These are phyloP conservation scores for Rhabdomys pumilio DNA, from an alignment of 2,797 vertebrate species.

Conservation along the genomic window DNA sequence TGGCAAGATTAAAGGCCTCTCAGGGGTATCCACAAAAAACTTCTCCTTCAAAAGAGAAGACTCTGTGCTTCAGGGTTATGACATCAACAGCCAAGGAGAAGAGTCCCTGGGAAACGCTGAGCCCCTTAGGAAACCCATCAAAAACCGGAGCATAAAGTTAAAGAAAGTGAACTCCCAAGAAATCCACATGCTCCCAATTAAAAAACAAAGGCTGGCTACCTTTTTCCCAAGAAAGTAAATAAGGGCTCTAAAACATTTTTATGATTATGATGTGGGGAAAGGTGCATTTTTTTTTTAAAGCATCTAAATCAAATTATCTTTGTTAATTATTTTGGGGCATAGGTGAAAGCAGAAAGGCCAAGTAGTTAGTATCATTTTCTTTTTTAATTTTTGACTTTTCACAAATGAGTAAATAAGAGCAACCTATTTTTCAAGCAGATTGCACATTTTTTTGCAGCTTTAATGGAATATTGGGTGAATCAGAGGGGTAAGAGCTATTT, in stretches of 20 bases:
- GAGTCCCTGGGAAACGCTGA: conserved; percentile 92
- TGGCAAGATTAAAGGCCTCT: conserved; percentile 98
- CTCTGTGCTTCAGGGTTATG: conserved; percentile 93
- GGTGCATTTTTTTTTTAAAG: conserved; percentile 88
- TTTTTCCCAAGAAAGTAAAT: conserved; percentile 98
- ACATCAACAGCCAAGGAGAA: conserved; percentile 91
- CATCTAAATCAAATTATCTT: conserved; percentile 92
- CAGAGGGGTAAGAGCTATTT: conserved; percentile 92
- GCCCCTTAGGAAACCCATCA: conserved; percentile 94
- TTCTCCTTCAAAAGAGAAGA: conserved; percentile 99
- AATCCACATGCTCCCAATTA: conserved; percentile 99
- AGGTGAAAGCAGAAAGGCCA: conserved; percentile 83
- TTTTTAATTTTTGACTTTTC: conserved; percentile 89
- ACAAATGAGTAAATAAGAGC: conserved; percentile 91
- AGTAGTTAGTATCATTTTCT: conserved; percentile 83
- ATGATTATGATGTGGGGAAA: conserved; percentile 88
- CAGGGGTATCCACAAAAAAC: conserved; percentile 98
- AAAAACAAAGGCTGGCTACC: conserved; percentile 98
- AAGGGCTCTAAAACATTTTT: conserved; percentile 90
- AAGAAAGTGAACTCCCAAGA: conserved; percentile 99
- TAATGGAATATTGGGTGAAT: conserved; percentile 91
- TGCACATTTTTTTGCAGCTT: conserved; percentile 93
- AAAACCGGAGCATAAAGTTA: conserved; percentile 97
- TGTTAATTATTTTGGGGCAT: conserved; percentile 91
- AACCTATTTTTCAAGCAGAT: conserved; percentile 93